Base-by-base conservation (phyloP, 1,140 invertebrate species). In the Drosophila elegans region DNA sequence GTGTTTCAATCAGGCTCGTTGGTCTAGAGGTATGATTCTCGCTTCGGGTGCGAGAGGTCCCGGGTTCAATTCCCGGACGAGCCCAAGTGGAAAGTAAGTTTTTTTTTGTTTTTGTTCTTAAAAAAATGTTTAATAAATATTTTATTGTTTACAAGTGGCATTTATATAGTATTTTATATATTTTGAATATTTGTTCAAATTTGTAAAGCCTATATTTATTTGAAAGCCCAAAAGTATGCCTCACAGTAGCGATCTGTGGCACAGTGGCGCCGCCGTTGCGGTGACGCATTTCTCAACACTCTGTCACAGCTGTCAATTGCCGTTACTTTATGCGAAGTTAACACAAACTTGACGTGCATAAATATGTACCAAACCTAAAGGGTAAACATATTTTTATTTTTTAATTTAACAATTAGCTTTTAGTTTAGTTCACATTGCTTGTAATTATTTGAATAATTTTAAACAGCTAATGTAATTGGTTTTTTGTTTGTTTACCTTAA, bases 1-100 rank as follows among this genome's bases (percentile, higher is more conserved):
- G 11, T 10, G 3, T 0, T 53, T 34, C 59, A 42, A 38, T 9
- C 67, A 13, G 83, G 83, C 83, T 88, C 83, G 83, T 88, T 88
- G 83, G 83, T 88, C 83, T 88, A 88, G 83, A 78, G 83, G 83
- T 88, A 88, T 88, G 83, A 88, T 88, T 88, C 80, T 88, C 83
- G 95, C 95, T 96, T 96, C 94, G 95, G 95, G 95, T 96, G 95
- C 95, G 95, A 95, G 95, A 95, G 95, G 95, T 96, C 95, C 95
- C 95, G 95, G 95, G 95, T 96, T 96, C 95, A 95, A 96, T 95
- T 96, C 95, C 95, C 95, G 95, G 95, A 95, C 94, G 95, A 95
- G 95, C 95, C 95, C 95, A 90, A 78, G 55, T 41, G 44, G 10
- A n/a, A 16, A 9, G 2, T 25, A 4, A 11, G 7, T 9, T 4